A percentile compares a stretch with the other conserved stretches of the same genome.
Evolutionary conservation across 2,888 invertebrate genomes (phyloP).

Genomic region (Tineola bisselliella): DNA sequence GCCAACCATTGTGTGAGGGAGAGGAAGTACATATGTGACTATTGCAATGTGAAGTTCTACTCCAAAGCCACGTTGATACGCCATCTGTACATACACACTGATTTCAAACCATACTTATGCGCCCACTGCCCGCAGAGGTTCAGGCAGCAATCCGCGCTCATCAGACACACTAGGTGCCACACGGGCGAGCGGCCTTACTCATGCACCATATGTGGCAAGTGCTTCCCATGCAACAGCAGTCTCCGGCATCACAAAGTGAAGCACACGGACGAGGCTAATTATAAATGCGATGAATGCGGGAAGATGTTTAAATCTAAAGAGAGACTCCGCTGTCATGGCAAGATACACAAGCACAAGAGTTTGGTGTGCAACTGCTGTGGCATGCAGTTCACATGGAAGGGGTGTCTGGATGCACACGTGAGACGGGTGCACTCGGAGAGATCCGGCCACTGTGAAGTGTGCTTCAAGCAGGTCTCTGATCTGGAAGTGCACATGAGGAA

Average conservation of each 20-base stretch:
- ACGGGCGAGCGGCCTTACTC: conserved; percentile 53
- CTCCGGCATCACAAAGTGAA: conserved; percentile 45
- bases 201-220: conserved; percentile 44
- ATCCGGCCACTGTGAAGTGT: conserved; percentile 62
- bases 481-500: conserved; percentile 65
- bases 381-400: conserved; percentile 58
- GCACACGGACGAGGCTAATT: conserved; percentile 61
- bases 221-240: conserved; percentile 40
- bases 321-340: conserved; percentile 60
- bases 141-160: conserved; percentile 45
- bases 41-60: conserved; percentile 50
- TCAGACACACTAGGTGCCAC: conserved; percentile 49
- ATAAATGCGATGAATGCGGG: conserved; percentile 62
- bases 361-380: conserved; percentile 54
- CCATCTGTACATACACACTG: conserved; percentile 50
- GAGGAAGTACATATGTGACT: conserved; percentile 50
- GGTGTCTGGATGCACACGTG: conserved; percentile 64
- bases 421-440: conserved; percentile 65
- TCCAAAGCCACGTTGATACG: conserved; percentile 46
- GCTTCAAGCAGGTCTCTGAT: conserved; percentile 64
- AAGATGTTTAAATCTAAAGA: conserved; percentile 59
- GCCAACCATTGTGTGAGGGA: conserved; percentile 27
- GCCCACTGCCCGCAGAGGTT: conserved; percentile 41
- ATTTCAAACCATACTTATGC: conserved; percentile 47
- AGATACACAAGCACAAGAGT: conserved; percentile 45